Base-by-base conservation (phyloP, 1,140 invertebrate species). In the Drosophila saltans region DNA sequence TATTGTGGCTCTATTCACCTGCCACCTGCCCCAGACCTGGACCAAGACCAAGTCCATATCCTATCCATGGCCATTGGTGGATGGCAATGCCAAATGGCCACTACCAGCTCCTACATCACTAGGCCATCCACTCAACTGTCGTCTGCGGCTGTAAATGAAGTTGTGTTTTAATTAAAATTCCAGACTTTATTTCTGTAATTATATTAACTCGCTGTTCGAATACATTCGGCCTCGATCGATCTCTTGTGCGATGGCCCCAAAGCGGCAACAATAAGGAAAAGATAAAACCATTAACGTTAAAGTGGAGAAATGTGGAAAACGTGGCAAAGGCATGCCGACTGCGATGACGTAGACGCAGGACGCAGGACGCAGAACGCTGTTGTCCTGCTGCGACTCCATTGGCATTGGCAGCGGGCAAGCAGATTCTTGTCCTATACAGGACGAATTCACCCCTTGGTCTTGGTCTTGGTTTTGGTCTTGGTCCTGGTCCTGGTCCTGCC, bases 131-230 rank as follows among this genome's bases (percentile, higher is more conserved):
- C 41, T 59, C 57, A 16, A 59, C 62, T 85, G 78, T 81, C 80
- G 83, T 88, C 83, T 86, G 83, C 77, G 83, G 83, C 83, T 86
- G 83, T 86, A 86, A 88, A 88, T 90, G 85, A 85, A 90, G 85
- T 90, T 90, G 86, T 86, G 80, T 82, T 91, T 90, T 90, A 90
- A 90, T 90, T 91, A 90, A 90, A 90, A 90, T 91, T 90, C 86
- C 86, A 90, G 86, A 90, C 82, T 90, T 91, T 90, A 90, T 90
- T 86, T 90, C 88, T 90, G 82, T 90, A 90, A 90, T 90, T 90
- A 90, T 88, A 90, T 90, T 90, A 90, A 90, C 80, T 90, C 82
- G 73, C 82, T 83, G 74, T 81, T 82, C 81, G 83, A 86, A 86
- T 83, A 78, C 69, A 80, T 63, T 70, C 59, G 70, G 60, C 33